Conservation (phyloP, 2,888 invertebrate species). For the Notocelia uddmanniana region DNA sequence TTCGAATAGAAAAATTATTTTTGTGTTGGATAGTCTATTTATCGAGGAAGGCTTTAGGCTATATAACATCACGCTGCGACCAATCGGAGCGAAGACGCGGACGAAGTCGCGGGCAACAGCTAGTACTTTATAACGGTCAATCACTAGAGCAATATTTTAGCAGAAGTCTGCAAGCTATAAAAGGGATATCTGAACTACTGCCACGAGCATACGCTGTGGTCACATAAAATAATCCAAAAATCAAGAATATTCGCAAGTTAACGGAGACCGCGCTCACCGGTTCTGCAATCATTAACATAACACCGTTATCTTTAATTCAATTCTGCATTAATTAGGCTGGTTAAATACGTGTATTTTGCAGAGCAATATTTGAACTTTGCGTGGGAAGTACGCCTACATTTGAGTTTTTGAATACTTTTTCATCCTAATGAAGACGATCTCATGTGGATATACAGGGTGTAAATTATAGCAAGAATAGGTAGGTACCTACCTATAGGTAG, state of each 20-base stretch:
- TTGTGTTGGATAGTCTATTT: too few relatives aligned
- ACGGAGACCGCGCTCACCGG: constrained; percentile 21
- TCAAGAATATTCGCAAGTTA: constrained; percentile 34
- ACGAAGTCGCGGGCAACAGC: too few relatives aligned
- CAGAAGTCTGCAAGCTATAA: too few relatives aligned
- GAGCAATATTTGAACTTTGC: neutral
- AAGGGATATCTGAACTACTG: neutral
- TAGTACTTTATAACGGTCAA: too few relatives aligned
- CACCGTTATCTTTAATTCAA: constrained; percentile 40
- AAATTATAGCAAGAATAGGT: neutral
- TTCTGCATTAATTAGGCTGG: constrained; percentile 33
- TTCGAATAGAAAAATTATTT: too few relatives aligned
- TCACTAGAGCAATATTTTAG: too few relatives aligned
- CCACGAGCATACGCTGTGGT: neutral
- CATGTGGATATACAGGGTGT: too few relatives aligned
- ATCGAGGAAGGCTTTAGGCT: too few relatives aligned
- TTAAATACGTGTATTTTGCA: neutral
- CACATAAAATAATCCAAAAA: constrained; percentile 26
- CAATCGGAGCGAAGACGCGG: too few relatives aligned
- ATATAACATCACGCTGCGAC: too few relatives aligned
- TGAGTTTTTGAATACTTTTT: neutral
- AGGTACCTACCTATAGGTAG: neutral
- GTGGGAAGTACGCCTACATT: constrained; percentile 14
- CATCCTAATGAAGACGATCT: neutral
- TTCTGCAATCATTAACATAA: constrained; percentile 41